Evolutionary conservation across 2,888 invertebrate genomes (phyloP), one percentile per base, ranked within the genome.

Genomic region (Cryptocephalus primarius): DNA sequence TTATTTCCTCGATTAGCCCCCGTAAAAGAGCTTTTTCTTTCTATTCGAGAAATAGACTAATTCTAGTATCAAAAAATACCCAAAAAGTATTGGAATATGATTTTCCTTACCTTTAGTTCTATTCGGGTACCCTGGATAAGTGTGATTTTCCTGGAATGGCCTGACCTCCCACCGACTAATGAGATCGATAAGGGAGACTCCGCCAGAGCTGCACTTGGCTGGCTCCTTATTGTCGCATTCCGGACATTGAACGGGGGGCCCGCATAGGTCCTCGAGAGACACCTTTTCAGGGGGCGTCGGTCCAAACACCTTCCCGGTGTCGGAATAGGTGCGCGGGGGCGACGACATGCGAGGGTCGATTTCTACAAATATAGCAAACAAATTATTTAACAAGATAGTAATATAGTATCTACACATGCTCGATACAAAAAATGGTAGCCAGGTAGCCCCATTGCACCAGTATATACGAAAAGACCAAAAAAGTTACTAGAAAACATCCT

Each of bases 231-330:
- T 41, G 4, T 78, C 75, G 61, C 83, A 85, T 52, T 78, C 75
- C 11, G 76, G 76, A 58, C 84, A 85, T 11, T 73, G 72, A 40
- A 72, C 68, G 32, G 73, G 75, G 1, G 79, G 75, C 3, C 76
- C 76, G 58, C 85, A 85, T 10, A 82, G 69, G 56, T 79, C 77
- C 42, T 79, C 77, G 48, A 75, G 64, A 47, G 76, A 75, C 32
- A 75, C 72, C 54, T 73, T 73, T 45, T 74, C 75, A 1, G 83
- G 83, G n/a, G 81, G 77, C 41, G 71, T 69, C 47, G 76, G 72
- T 1, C 83, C 83, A 58, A 77, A 81, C 14, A 76, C 50, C 2
- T 52, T 55, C 12, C 57, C 60, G 43, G 57, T 61, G 9, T 50
- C 51, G 0, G 49, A 41, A 8, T 67, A 48, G 70, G 72, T 36